Evolutionary conservation across 2,888 invertebrate genomes (phyloP), one percentile per base, ranked within the genome.

Genomic region (Syrista parreyssii): DNA sequence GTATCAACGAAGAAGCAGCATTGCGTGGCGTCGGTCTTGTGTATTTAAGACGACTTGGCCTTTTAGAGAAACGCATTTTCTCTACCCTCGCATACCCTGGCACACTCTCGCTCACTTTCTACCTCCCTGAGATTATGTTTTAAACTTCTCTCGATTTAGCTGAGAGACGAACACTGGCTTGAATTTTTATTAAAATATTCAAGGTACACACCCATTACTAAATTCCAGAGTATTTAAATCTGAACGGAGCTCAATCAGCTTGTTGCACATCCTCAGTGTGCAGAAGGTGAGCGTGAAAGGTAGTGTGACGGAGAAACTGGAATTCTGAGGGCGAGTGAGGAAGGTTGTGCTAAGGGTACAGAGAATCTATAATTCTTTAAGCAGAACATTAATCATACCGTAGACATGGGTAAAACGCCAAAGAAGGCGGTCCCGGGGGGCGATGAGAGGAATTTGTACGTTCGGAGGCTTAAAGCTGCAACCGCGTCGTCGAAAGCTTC

Each of bases 361-460:
- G 68, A 74, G 36, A 36, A 12, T 32, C 33, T 74, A 35, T n/a
- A 71, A 33, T 31, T 31, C 32, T 12, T 32, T 71, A 71, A 71
- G 71, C 71, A 33, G 12, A 32, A 31, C 23, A 33, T 33, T 71
- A 31, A 31, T 71, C 12, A 33, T 31, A 74, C 12, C 74, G 35
- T 76, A 72, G 74, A 78, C 81, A 89, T 90, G 89, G 87, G 87
- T 89, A 90, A 89, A 87, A 86, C 88, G 85, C 85, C 88, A 87
- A 89, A 89, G 88, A 89, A 88, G 84, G 86, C 88, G 86, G 85
- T 86, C 83, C 86, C 88, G 87, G 89, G 88, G 84, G 89, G 89
- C 87, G 90, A 90, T 88, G 90, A 90, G 89, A 90, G 88, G 84
- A 87, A 87, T 89, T 85, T 85, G 81, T 84, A 85, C 85, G 84